Percentiles rank a stretch among this genome's conserved stretches.
Conservation (phyloP, 2,888 invertebrate species). For the Chesias legatella region DNA sequence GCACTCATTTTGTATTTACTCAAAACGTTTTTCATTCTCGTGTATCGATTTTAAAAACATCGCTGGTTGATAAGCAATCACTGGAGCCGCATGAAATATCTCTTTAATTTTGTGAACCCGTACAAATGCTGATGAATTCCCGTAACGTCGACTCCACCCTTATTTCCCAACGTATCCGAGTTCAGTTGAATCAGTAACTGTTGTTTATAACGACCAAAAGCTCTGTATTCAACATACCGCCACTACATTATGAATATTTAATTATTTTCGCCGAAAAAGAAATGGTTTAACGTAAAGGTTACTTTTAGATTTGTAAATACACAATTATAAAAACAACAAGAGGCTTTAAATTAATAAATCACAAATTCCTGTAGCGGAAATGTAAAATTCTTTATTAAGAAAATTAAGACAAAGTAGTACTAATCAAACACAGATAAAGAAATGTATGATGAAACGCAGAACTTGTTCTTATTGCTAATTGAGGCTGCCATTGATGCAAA, state of each 20-base stretch:
- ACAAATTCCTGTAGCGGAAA: no score
- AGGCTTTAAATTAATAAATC: no score
- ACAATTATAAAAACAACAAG: no score
- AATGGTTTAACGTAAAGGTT: no score
- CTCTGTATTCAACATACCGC: neutral
- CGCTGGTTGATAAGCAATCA: slow-evolving; percentile 6
- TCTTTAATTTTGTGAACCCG: slow-evolving; percentile 37
- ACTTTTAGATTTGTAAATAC: no score
- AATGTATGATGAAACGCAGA: slow-evolving; percentile 6
- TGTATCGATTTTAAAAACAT: neutral
- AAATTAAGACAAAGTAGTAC: no score
- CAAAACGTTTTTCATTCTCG: no score
- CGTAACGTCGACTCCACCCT: slow-evolving; percentile 34
- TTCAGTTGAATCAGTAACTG: slow-evolving; percentile 46
- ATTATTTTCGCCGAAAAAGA: no score
- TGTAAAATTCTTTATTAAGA: no score
- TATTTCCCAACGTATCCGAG: slow-evolving; percentile 40
- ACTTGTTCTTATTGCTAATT: slow-evolving; percentile 33
- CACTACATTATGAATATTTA: no score
- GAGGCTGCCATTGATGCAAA: slow-evolving; percentile 40
- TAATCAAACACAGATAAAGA: neutral
- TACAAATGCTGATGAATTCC: slow-evolving; percentile 29
- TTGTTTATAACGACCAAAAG: neutral
- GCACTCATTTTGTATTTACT: no score
- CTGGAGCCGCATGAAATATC: slow-evolving; percentile 11